phyloP scores from a whole-genome alignment of 2,797 vertebrate species.

The Cryptoprocta ferox region DNA sequence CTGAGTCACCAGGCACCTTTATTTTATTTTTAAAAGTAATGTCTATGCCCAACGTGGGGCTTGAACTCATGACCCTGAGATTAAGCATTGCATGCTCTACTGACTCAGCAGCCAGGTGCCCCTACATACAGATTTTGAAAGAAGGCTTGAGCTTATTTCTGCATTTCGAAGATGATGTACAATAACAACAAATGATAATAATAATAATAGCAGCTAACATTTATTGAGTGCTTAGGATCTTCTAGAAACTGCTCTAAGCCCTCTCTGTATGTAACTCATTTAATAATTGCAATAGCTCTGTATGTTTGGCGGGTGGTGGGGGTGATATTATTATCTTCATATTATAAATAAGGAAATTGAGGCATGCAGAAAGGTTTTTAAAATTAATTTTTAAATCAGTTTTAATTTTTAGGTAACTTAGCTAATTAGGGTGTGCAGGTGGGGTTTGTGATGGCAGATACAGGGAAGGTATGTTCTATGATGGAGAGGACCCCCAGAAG shows the following conservation, averaged over 20 bases:
- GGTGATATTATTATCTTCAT: too few relatives aligned
- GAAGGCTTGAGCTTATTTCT: background rate
- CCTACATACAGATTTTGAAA: background rate
- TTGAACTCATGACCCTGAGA: background rate
- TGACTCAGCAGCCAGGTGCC: background rate
- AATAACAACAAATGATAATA: too few relatives aligned
- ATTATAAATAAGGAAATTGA: too few relatives aligned
- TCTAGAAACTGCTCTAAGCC: background rate
- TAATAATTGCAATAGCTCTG: too few relatives aligned
- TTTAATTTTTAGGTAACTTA: background rate
- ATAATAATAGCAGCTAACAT: too few relatives aligned
- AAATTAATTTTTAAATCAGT: background rate
- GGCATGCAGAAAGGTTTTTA: background rate
- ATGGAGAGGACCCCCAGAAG: background rate
- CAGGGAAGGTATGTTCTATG: background rate
- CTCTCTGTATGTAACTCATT: background rate
- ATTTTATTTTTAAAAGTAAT: background rate
- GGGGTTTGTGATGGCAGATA: background rate
- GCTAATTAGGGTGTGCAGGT: background rate
- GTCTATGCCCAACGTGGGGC: background rate
- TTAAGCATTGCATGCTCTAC: background rate
- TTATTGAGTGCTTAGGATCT: background rate
- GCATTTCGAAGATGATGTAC: background rate
- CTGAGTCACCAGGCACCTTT: too few relatives aligned
- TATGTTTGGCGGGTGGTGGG: too few relatives aligned